Conservation (phyloP, 1,140 invertebrate genomes). For the Phenacoccus solenopsis region DNA sequence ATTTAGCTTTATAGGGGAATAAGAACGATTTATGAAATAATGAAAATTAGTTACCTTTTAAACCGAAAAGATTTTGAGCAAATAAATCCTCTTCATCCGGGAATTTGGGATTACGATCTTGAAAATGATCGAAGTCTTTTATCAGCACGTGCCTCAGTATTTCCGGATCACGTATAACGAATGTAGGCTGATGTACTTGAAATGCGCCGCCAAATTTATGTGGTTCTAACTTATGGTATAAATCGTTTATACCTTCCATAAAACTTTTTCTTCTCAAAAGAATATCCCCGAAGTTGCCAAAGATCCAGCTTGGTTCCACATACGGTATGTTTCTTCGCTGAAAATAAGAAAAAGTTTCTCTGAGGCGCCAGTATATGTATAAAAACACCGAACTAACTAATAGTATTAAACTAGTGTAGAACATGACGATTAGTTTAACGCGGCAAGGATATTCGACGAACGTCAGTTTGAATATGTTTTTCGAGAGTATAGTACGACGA, state of each 20-base stretch:
- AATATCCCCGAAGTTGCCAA: constrained; percentile 23
- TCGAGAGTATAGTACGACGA: too few species aligned
- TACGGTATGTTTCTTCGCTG: constrained; percentile 21
- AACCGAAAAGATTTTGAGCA: too few species aligned
- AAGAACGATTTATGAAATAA: too few species aligned
- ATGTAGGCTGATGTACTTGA: constrained; percentile 27
- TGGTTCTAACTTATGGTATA: constrained; percentile 22
- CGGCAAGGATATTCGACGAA: too few species aligned
- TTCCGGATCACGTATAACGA: constrained; percentile 36
- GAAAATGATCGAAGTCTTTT: constrained; percentile 38
- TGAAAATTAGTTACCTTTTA: too few species aligned
- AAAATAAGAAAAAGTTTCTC: not conserved
- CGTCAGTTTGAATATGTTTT: too few species aligned
- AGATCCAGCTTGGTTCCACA: constrained; percentile 22
- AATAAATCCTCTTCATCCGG: constrained; percentile 31
- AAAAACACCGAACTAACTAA: not conserved
- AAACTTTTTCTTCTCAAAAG: constrained; percentile 12
- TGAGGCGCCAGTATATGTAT: not conserved
- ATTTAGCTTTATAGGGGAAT: too few species aligned
- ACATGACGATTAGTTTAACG: too few species aligned
- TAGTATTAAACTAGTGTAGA: not conserved
- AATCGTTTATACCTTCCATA: not conserved
- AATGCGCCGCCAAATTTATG: constrained; percentile 24
- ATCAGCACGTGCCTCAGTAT: constrained; percentile 37
- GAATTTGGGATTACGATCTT: constrained; percentile 32